Percentiles rank a stretch among this genome's conserved stretches.
phyloP scores from a whole-genome alignment of 2,797 vertebrate species.

The Poecilia wingei region DNA sequence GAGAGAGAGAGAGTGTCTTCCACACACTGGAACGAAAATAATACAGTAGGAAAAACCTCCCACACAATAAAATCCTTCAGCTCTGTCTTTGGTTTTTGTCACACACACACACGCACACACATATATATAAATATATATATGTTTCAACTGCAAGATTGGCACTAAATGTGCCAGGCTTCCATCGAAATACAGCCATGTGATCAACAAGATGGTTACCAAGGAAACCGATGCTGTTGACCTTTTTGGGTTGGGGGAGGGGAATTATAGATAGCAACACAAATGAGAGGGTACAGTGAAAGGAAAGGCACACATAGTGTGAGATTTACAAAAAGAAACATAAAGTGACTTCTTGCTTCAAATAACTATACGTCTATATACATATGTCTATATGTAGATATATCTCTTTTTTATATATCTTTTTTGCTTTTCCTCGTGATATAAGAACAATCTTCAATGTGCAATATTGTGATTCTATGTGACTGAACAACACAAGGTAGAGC shows the following conservation, averaged over 20 bases:
- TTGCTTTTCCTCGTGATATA: neutral
- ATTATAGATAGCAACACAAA: constrained; percentile 5
- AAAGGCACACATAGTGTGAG: neutral
- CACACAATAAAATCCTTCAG: constrained; percentile 25
- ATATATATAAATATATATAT: neutral
- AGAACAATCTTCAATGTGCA: neutral
- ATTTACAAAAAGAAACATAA: neutral
- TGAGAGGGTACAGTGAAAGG: neutral
- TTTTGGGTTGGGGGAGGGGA: constrained; percentile 38
- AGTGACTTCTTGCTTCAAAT: too few species aligned
- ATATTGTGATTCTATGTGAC: neutral
- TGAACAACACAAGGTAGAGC: neutral
- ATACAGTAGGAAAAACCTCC: constrained; percentile 27
- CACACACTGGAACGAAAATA: constrained; percentile 38
- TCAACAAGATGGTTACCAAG: constrained; percentile 49
- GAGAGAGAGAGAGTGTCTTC: neutral
- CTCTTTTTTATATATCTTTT: too few species aligned
- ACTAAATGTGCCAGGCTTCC: constrained; percentile 54
- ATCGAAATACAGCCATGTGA: constrained; percentile 54
- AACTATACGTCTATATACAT: too few species aligned
- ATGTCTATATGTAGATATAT: too few species aligned
- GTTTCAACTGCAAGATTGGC: neutral
- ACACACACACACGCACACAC: neutral
- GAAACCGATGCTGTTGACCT: constrained; percentile 66
- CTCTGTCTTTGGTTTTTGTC: constrained; percentile 13